Evolutionary conservation across 2,888 invertebrate genomes (phyloP).

Genomic region (Leistus spinibarbis): DNA sequence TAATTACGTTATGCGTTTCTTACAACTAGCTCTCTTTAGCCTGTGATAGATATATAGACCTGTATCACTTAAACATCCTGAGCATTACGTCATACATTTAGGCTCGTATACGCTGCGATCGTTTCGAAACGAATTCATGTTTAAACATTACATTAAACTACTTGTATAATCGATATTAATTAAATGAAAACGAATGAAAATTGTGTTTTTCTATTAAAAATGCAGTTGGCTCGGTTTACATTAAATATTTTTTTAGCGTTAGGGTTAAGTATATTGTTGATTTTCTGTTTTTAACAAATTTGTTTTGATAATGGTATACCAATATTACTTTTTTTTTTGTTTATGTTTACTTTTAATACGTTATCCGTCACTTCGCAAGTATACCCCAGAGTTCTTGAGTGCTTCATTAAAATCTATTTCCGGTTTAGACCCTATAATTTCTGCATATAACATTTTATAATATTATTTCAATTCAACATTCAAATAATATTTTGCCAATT

Average conservation of each 20-base stretch:
- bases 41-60: conserved; percentile 54
- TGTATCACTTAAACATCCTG: conserved; percentile 44
- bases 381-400: too few species aligned
- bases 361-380: neutral
- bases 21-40: conserved; percentile 52
- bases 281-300: conserved; percentile 31
- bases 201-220: neutral
- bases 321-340: conserved; percentile 11
- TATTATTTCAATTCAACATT: too few species aligned
- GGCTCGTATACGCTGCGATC: conserved; percentile 42
- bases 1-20: conserved; percentile 31
- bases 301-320: conserved; percentile 40
- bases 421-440: too few species aligned
- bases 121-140: conserved; percentile 35
- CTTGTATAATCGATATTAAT: conserved; percentile 22
- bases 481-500: too few species aligned
- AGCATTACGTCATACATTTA: conserved; percentile 32
- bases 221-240: conserved; percentile 43
- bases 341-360: neutral
- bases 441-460: too few species aligned
- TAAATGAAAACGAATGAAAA: conserved; percentile 11
- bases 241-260: conserved; percentile 40
- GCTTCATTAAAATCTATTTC: too few species aligned
- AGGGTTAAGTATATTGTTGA: conserved; percentile 17
- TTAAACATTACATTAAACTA: conserved; percentile 8